A percentile compares a stretch with the other conserved stretches of the same genome.
These are phyloP conservation scores for Eupelmus urozonus DNA, from an alignment of 2,888 invertebrate genomes.

Conservation along the genomic window DNA sequence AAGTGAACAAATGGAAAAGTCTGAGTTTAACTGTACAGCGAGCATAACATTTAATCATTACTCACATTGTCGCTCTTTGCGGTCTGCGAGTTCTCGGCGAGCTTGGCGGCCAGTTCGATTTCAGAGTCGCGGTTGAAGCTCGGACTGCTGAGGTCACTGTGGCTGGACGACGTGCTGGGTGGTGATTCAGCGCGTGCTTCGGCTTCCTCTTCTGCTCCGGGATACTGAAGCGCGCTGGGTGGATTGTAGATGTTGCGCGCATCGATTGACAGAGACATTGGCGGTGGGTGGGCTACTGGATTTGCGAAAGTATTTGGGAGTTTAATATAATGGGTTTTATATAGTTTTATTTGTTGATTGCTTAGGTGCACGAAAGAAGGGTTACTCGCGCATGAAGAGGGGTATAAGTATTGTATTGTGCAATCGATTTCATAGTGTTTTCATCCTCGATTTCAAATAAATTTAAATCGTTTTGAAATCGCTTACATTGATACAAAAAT, in stretches of 20 bases:
- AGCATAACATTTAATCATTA: background rate
- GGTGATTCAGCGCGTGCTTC: slow-evolving; percentile 82
- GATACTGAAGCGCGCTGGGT: slow-evolving; percentile 92
- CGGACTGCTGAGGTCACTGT: slow-evolving; percentile 85
- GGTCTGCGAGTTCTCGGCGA: slow-evolving; percentile 70
- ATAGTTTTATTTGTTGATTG: background rate
- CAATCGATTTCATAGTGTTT: too few relatives aligned
- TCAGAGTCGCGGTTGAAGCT: slow-evolving; percentile 85
- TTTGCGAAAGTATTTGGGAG: too few relatives aligned
- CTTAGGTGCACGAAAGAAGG: too few relatives aligned
- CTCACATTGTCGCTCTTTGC: slow-evolving; percentile 70
- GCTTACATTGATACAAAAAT: too few relatives aligned
- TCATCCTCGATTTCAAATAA: too few relatives aligned
- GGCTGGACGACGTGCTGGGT: slow-evolving; percentile 85
- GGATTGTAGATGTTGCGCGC: slow-evolving; percentile 89
- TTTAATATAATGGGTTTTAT: background rate
- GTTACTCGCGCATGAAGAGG: too few relatives aligned
- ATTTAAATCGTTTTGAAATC: too few relatives aligned
- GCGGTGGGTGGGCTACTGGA: slow-evolving; percentile 76
- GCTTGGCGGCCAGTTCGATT: slow-evolving; percentile 80
- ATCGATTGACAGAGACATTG: slow-evolving; percentile 84
- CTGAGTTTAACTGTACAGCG: too few relatives aligned
- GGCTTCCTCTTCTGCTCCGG: slow-evolving; percentile 80
- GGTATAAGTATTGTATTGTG: too few relatives aligned
- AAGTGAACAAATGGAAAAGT: slow-evolving; percentile 12